A percentile compares a stretch with the other conserved stretches of the same genome.
Conservation (phyloP, 2,797 vertebrate species). For the Diceros bicornis region DNA sequence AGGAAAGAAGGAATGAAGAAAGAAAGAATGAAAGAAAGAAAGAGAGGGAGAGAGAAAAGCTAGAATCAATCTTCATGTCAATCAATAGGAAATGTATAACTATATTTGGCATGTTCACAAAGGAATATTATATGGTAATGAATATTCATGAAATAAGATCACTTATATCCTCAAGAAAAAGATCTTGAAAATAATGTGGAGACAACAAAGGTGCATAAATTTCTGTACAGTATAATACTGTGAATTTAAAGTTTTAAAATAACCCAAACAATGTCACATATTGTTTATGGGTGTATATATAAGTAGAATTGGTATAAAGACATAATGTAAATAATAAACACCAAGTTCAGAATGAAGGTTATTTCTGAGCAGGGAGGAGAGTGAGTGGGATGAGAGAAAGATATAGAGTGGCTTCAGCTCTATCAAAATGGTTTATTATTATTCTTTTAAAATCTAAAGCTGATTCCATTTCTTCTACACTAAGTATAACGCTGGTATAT, state of each 20-base stretch:
- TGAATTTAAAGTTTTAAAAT: not conserved
- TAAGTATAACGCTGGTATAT: not conserved
- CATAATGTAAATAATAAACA: not conserved
- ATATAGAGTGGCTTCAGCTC: not conserved
- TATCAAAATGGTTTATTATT: not conserved
- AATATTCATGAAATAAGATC: not conserved
- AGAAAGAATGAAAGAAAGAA: not conserved
- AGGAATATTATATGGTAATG: not conserved
- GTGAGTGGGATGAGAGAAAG: not conserved
- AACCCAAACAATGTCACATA: not conserved
- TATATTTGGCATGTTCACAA: not conserved
- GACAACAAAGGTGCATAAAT: not conserved
- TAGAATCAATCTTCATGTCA: not conserved
- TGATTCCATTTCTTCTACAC: not conserved
- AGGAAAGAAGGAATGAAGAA: not conserved
- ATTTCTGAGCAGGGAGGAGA: not conserved
- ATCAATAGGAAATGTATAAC: not conserved
- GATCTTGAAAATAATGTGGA: not conserved
- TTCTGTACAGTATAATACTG: not conserved
- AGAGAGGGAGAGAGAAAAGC: not conserved
- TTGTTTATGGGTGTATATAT: not conserved
- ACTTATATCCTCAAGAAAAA: not conserved
- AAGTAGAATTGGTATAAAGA: not conserved
- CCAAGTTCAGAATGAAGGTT: not conserved
- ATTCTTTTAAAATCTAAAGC: conserved; percentile 13